Percentiles rank a stretch among this genome's conserved stretches.
These are phyloP conservation scores for Scolanthus callimorphus DNA, from an alignment of 92 coral and sea anemone genomes.

Conservation along the genomic window DNA sequence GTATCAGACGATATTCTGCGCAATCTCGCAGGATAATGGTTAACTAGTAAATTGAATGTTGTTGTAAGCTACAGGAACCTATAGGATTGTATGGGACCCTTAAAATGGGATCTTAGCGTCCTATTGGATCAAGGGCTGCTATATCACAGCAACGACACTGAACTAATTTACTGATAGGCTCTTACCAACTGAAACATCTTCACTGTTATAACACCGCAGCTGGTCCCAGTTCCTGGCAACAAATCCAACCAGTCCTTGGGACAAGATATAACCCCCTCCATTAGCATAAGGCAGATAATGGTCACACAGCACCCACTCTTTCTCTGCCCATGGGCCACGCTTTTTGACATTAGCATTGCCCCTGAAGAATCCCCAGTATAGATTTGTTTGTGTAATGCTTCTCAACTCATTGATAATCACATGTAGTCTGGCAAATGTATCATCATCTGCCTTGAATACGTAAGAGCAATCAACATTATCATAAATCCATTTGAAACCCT, in stretches of 20 bases:
- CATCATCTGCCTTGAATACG: constrained; percentile 92
- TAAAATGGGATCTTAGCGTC: too few relatives aligned
- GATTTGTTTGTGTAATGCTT: constrained; percentile 11
- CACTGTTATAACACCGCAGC: constrained; percentile 80
- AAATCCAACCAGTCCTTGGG: constrained; percentile 59
- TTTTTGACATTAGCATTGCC: constrained; percentile 89
- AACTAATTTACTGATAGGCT: too few relatives aligned
- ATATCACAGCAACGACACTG: too few relatives aligned
- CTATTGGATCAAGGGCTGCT: too few relatives aligned
- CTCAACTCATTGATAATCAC: constrained; percentile 54
- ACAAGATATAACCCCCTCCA: constrained; percentile 92
- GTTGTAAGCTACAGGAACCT: too few relatives aligned
- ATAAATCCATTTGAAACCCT: constrained; percentile 77
- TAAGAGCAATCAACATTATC: constrained; percentile 59
- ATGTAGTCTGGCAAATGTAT: constrained; percentile 79
- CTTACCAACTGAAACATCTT: constrained; percentile 98
- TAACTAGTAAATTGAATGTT: too few relatives aligned
- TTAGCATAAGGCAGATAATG: constrained; percentile 92
- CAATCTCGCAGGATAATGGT: too few relatives aligned
- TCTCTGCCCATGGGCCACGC: constrained; percentile 89
- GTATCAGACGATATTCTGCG: too few relatives aligned
- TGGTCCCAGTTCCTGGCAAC: constrained; percentile 73
- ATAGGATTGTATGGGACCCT: too few relatives aligned
- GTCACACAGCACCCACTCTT: constrained; percentile 83
- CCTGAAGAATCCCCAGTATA: constrained; percentile 98